Percentiles rank a stretch among this genome's conserved stretches.
Conservation (phyloP, 2,113 vertebrate species). For the Pseudolaguvia tuberculata region DNA sequence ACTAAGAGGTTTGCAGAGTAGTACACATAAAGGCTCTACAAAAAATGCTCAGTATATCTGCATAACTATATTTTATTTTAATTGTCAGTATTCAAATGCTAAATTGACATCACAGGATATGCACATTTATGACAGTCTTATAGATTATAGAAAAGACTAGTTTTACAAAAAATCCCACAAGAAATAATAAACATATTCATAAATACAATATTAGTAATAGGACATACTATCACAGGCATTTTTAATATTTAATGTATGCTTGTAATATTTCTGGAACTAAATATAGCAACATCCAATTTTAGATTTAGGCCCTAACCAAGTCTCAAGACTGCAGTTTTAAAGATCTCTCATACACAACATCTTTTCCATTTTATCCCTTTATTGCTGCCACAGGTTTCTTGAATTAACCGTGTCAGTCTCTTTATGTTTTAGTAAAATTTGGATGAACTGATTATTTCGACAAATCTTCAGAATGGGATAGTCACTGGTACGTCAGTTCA, state of each 20-base stretch:
- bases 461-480: background rate
- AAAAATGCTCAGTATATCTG: slow-evolving; percentile 10
- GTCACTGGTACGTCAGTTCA: background rate
- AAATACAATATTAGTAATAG: slow-evolving; percentile 84
- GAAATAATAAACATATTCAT: slow-evolving; percentile 77
- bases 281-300: background rate
- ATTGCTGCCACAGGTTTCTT: background rate
- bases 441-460: background rate
- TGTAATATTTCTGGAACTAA: background rate
- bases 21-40: background rate
- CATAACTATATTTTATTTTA: slow-evolving; percentile 41
- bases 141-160: slow-evolving; percentile 45
- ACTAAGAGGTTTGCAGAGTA: background rate
- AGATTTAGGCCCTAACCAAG: background rate
- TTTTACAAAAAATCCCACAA: slow-evolving; percentile 72
- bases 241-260: slow-evolving; percentile 45
- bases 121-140: slow-evolving; percentile 45
- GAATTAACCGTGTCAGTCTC: background rate
- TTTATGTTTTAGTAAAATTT: background rate
- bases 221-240: slow-evolving; percentile 71
- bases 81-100: slow-evolving; percentile 44
- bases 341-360: background rate
- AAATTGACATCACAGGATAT: slow-evolving; percentile 42
- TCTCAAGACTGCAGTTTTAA: background rate
- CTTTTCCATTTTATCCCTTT: background rate